Evolutionary conservation across 2,888 invertebrate species (phyloP).

Genomic region (Pachycephus smyrnensis): DNA sequence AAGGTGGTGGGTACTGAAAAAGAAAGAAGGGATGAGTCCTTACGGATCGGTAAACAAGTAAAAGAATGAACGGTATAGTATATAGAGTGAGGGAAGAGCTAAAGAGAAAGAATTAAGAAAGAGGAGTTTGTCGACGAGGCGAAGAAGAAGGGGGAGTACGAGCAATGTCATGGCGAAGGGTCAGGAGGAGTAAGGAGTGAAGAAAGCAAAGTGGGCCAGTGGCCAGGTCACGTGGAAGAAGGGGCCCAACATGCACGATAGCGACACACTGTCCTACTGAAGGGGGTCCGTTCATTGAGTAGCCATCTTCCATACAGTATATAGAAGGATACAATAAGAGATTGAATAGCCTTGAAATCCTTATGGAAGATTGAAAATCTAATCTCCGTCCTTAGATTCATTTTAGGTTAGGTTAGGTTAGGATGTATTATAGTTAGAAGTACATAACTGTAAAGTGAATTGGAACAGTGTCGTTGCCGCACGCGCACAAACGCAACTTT

Average conservation of each 20-base stretch:
- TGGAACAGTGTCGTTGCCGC: not conserved
- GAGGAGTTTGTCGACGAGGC: not conserved
- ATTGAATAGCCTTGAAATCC: not conserved
- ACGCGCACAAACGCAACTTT: not conserved
- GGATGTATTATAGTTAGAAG: not conserved
- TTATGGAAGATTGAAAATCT: not conserved
- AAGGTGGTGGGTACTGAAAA: not conserved
- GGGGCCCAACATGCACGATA: constrained; percentile 62
- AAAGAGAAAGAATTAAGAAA: constrained; percentile 11
- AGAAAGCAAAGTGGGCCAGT: constrained; percentile 65
- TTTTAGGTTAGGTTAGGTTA: not conserved
- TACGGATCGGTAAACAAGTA: constrained; percentile 7
- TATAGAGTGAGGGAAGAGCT: constrained; percentile 14
- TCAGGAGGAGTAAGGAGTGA: constrained; percentile 42
- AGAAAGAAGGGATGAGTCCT: not conserved
- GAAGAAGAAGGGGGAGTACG: not conserved
- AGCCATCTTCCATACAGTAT: not conserved
- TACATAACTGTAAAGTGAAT: not conserved
- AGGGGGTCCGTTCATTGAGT: not conserved
- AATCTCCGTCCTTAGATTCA: not conserved
- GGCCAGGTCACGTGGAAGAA: constrained; percentile 61
- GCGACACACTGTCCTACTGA: constrained; percentile 67
- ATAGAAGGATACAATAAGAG: not conserved
- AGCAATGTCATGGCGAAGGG: constrained; percentile 1
- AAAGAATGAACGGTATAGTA: constrained; percentile 11